Percentiles rank a stretch among this genome's conserved stretches.
Conservation (phyloP, 2,797 vertebrate species). For the Triplophysa yarkandensis region DNA sequence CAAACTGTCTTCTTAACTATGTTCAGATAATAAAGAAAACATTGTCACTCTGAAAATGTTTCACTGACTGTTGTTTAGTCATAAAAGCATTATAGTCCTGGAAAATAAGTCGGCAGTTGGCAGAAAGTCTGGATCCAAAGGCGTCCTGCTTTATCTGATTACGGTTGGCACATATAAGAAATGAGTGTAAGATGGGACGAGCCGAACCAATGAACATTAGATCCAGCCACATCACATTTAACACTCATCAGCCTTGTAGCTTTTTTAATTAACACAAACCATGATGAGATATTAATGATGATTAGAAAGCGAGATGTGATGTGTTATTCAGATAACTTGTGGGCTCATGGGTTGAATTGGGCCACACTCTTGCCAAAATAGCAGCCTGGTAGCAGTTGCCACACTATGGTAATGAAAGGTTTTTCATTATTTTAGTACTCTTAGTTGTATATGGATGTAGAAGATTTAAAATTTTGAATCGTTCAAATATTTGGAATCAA, state of each 20-base stretch:
- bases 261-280: slow-evolving; percentile 80
- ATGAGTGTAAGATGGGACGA: slow-evolving; percentile 73
- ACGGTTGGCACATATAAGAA: slow-evolving; percentile 72
- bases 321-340: slow-evolving; percentile 25
- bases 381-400: slow-evolving; percentile 6
- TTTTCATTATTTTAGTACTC: neutral
- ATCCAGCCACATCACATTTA: slow-evolving; percentile 80
- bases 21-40: neutral
- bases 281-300: slow-evolving; percentile 78
- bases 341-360: slow-evolving; percentile 23
- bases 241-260: slow-evolving; percentile 77
- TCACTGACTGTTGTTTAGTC: slow-evolving; percentile 5
- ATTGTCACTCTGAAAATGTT: neutral
- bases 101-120: slow-evolving; percentile 8
- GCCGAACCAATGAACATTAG: slow-evolving; percentile 74
- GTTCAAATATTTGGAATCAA: neutral
- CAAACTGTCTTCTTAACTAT: neutral
- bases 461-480: neutral
- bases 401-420: neutral
- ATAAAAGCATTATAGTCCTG: slow-evolving; percentile 25
- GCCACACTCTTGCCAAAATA: neutral
- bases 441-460: neutral
- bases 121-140: slow-evolving; percentile 48
- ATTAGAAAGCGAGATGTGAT: slow-evolving; percentile 62
- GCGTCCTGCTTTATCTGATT: slow-evolving; percentile 74